Evolutionary conservation across 2,797 vertebrate genomes (phyloP).

Genomic region (Thalassophryne amazonica): DNA sequence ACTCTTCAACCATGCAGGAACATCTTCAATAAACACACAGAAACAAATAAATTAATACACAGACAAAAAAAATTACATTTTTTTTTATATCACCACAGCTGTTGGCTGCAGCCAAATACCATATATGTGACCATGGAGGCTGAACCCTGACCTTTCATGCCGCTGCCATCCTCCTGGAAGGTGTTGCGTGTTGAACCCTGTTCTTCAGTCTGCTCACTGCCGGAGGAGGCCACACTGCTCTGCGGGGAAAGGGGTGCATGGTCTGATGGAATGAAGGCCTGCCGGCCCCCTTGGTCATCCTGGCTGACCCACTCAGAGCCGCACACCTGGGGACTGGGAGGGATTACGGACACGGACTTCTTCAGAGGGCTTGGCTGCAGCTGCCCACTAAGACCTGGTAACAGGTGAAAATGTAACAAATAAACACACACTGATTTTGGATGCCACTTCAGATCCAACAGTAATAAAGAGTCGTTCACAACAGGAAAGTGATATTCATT

Average conservation of each 20-base stretch:
- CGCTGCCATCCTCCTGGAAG: conserved; percentile 94
- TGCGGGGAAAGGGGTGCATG: conserved; percentile 93
- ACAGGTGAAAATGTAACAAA: conserved; percentile 1
- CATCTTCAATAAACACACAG: conserved; percentile 75
- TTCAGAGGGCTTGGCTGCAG: conserved; percentile 89
- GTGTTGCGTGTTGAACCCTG: conserved; percentile 85
- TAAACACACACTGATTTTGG: background rate
- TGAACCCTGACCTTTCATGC: conserved; percentile 89
- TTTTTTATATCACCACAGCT: conserved; percentile 12
- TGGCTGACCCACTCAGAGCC: conserved; percentile 85
- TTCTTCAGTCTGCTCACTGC: conserved; percentile 94
- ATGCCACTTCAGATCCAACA: too few relatives aligned
- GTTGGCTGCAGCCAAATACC: conserved; percentile 11
- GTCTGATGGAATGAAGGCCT: conserved; percentile 80
- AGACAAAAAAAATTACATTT: conserved; percentile 7
- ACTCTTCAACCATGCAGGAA: conserved; percentile 94
- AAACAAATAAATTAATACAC: too few relatives aligned
- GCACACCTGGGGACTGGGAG: conserved; percentile 82
- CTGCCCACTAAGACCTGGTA: conserved; percentile 83
- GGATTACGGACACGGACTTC: conserved; percentile 87
- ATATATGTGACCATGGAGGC: background rate
- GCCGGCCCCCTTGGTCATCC: conserved; percentile 80
- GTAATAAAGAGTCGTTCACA: background rate
- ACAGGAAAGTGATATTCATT: too few relatives aligned
- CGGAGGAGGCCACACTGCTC: conserved; percentile 95